Percentiles rank a stretch among this genome's conserved stretches.
phyloP scores from a whole-genome alignment of 2,888 invertebrate genomes.

The Corbicula japonica region DNA sequence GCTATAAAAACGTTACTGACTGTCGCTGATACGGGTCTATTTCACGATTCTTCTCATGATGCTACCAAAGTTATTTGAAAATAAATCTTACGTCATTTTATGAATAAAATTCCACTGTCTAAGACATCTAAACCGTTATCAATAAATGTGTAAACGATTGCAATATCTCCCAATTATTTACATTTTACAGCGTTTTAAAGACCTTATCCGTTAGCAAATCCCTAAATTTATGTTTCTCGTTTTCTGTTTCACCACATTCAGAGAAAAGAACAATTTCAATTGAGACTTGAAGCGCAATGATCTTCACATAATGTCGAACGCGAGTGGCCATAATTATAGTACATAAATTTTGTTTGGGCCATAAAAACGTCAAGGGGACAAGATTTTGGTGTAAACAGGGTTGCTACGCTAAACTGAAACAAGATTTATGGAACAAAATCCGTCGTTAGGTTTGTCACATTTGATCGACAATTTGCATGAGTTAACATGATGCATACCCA shows the following conservation, averaged over 20 bases:
- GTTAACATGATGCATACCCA: too few species aligned
- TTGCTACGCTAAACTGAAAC: constrained; percentile 44
- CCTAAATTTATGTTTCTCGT: constrained; percentile 57
- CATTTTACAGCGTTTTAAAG: constrained; percentile 64
- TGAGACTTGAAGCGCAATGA: constrained; percentile 36
- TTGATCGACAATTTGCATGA: too few species aligned
- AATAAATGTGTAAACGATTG: constrained; percentile 45
- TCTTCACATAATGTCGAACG: constrained; percentile 38
- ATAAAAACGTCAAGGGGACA: constrained; percentile 67
- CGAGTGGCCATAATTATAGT: constrained; percentile 55
- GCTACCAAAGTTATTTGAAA: background rate
- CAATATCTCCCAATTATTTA: constrained; percentile 32
- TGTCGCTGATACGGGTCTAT: too few species aligned
- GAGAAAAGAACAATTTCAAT: constrained; percentile 49
- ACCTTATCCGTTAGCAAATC: constrained; percentile 58
- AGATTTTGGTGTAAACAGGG: constrained; percentile 52
- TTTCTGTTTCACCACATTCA: constrained; percentile 60
- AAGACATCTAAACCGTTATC: constrained; percentile 8
- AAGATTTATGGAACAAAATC: constrained; percentile 65
- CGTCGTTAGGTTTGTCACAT: too few species aligned
- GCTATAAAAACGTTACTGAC: too few species aligned
- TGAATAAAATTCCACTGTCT: constrained; percentile 10
- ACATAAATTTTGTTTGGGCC: constrained; percentile 62
- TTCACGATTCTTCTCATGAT: background rate
- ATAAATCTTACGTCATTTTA: constrained; percentile 15